Evolutionary conservation across 2,113 vertebrate genomes (phyloP), one percentile per base, ranked within the genome.

Genomic region (Perognathus longimembris): DNA sequence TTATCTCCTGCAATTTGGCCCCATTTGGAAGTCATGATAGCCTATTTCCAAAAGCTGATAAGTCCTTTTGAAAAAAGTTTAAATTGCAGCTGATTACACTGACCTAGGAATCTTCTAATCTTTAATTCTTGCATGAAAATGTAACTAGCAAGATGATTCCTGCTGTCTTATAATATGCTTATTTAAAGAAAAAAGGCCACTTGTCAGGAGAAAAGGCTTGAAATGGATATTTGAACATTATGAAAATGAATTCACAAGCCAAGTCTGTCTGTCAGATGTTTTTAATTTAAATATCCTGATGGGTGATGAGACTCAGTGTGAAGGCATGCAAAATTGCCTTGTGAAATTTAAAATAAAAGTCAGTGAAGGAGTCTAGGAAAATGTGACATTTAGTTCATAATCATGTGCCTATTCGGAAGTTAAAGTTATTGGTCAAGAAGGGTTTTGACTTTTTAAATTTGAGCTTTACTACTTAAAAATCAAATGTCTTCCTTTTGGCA

Each of bases 221-320:
- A 97, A 97, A 93, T 97, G 79, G 75, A 96, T 97, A 94, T 95
- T 93, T 93, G 95, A 98, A 96, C 92, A 97, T 98, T 98, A 98
- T 96, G 96, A 97, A 98, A 98, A 98, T 98, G 95, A 97, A 98
- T 98, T 98, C 96, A 96, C 92, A 97, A 98, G 92, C 95, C 94
- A 96, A 97, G 88, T 95, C 85, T 96, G 38, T 97, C 97, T 97
- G 89, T 97, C 97, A 97, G 96, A 96, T 83, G 84, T 91, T 81
- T 93, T 97, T 94, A 95, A 97, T 96, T 97, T 97, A 97, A 98
- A 95, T 96, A 96, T 96, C 96, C 89, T 94, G 93, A 89, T 92
- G 95, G 94, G 77, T 94, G 95, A 98, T 96, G 95, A 98, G 85
- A 93, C 97, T 97, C 98, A 97, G 97, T 92, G 92, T 96, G 98